Conservation (phyloP, 1,140 invertebrate species). For the Ptiloglossa arizonensis region DNA sequence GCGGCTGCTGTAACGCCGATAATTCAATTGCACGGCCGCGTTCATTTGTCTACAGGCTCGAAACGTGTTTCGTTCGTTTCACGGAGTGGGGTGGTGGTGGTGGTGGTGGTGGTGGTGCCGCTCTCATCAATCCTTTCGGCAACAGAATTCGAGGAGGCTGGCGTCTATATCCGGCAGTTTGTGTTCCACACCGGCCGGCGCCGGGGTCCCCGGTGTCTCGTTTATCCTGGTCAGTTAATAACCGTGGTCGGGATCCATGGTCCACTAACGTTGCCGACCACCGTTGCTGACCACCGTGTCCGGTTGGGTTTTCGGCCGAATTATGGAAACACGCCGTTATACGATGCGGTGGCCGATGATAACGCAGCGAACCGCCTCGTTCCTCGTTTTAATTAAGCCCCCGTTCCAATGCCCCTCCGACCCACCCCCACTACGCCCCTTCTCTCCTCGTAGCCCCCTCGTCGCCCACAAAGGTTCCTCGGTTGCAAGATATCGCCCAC, state of each 20-base stretch:
- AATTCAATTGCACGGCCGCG: conserved; percentile 52
- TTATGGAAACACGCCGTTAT: conserved; percentile 75
- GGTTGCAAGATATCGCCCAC: conserved; percentile 43
- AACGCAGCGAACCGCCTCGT: conserved; percentile 64
- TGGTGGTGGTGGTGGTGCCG: no score
- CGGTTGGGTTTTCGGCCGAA: conserved; percentile 68
- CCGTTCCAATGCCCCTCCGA: no score
- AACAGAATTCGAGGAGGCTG: conserved; percentile 69
- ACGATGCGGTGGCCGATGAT: conserved; percentile 68
- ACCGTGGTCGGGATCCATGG: conserved; percentile 66
- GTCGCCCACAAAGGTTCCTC: no score
- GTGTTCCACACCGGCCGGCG: conserved; percentile 56
- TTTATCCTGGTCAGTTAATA: conserved; percentile 79
- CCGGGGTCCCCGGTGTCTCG: conserved; percentile 78
- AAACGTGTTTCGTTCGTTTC: conserved; percentile 44
- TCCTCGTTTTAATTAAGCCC: conserved; percentile 80
- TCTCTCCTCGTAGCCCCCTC: no score
- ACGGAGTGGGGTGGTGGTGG: no score
- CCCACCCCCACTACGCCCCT: no score
- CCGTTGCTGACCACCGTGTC: conserved; percentile 63
- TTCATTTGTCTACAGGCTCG: conserved; percentile 45
- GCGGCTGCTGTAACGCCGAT: conserved; percentile 35
- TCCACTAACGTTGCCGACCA: conserved; percentile 56
- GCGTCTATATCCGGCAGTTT: conserved; percentile 53
- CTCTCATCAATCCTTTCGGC: conserved; percentile 76